A percentile compares a stretch with the other conserved stretches of the same genome.
These are phyloP conservation scores for Nerophis ophidion DNA, from an alignment of 2,113 vertebrate genomes.

Conservation along the genomic window DNA sequence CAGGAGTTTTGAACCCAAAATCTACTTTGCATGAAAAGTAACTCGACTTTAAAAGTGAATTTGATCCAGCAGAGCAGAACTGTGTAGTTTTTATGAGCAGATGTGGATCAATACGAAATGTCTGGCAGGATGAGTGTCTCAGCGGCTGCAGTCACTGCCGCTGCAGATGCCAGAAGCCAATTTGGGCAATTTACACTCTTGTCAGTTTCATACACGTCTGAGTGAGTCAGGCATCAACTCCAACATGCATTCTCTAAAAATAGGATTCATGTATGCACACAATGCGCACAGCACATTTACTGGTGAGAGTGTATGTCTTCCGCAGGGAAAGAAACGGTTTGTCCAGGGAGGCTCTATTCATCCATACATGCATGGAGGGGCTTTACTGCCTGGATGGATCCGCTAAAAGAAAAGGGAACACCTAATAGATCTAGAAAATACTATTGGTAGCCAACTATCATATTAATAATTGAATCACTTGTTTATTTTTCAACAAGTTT, in stretches of 20 bases:
- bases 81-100: slow-evolving; percentile 17
- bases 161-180: slow-evolving; percentile 30
- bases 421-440: background rate
- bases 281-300: background rate
- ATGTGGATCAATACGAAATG: slow-evolving; percentile 32
- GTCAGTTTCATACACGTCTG: slow-evolving; percentile 39
- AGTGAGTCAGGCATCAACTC: slow-evolving; percentile 20
- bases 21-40: background rate
- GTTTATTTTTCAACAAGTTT: too few species aligned
- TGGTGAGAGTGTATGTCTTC: slow-evolving; percentile 6
- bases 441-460: background rate
- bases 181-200: slow-evolving; percentile 48
- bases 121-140: background rate
- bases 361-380: background rate
- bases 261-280: slow-evolving; percentile 13
- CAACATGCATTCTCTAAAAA: slow-evolving; percentile 11
- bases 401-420: background rate
- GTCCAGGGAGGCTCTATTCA: background rate
- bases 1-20: background rate
- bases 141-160: slow-evolving; percentile 29
- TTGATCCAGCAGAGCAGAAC: slow-evolving; percentile 6
- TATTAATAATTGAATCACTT: too few species aligned
- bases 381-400: slow-evolving; percentile 4
- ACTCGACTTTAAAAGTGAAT: background rate
- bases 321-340: background rate